Evolutionary conservation across 2,888 invertebrate genomes (phyloP), one percentile per base, ranked within the genome.

Genomic region (Synergus gifuensis): DNA sequence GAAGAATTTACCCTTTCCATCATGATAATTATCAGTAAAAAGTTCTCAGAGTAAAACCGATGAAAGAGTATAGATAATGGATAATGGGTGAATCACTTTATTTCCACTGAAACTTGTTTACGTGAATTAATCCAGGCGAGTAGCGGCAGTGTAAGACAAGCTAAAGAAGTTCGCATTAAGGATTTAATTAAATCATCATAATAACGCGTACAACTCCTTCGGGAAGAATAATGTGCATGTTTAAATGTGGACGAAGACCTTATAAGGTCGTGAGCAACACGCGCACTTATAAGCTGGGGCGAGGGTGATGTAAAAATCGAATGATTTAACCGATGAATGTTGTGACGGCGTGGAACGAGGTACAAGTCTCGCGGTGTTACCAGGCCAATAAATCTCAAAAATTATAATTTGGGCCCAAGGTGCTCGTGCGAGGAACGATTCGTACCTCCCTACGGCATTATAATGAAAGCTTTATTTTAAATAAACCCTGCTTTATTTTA

Each of bases 311-410:
- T 73, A 88, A 88, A 88, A 86, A 87, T 87, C 86, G 83, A 83
- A 87, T 87, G 88, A 87, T 88, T 87, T 86, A 88, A 86, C 85
- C 82, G 85, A 85, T 84, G 87, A 86, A 86, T 85, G 86, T 85
- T 86, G 87, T 84, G 85, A 87, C 84, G 85, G 83, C 85, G 76
- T 84, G 85, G 83, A 85, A 86, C 82, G 82, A 82, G 82, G 76
- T 86, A 86, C 86, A 86, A 85, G 84, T 85, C 82, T 82, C 78
- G 83, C 82, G 86, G 84, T 87, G 85, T 87, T 87, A 81, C 79
- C 82, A 80, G 81, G 78, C 81, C 84, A 84, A 88, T 88, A 87
- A 87, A 87, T 88, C 87, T 84, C 62, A 28, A 36, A 18, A 63
- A 73, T 69, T 63, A 49, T 63, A 60, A 78, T 40, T 60, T 42